Conservation (phyloP, 2,888 invertebrate genomes). For the Hoplodrina blanda region DNA sequence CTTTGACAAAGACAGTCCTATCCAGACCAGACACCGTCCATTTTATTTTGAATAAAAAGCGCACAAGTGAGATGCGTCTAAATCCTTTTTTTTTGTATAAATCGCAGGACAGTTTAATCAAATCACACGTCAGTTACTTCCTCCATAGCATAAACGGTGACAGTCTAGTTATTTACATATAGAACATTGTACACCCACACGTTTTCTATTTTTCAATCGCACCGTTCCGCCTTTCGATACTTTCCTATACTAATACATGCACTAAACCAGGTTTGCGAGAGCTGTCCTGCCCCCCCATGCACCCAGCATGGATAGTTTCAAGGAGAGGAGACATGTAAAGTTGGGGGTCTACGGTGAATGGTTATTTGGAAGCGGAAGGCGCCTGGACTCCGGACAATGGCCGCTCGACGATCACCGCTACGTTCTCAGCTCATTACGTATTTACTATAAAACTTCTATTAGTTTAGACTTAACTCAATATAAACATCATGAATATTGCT, state of each 20-base stretch:
- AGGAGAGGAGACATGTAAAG: constrained; percentile 73
- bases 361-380: constrained; percentile 84
- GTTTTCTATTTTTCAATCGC: constrained; percentile 89
- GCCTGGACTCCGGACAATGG: constrained; percentile 86
- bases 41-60: constrained; percentile 40
- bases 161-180: constrained; percentile 79
- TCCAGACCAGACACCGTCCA: constrained; percentile 9
- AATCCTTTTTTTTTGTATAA: constrained; percentile 44
- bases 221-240: constrained; percentile 88
- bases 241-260: constrained; percentile 84
- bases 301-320: constrained; percentile 67
- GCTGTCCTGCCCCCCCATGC: constrained; percentile 69
- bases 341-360: constrained; percentile 76
- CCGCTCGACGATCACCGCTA: constrained; percentile 83
- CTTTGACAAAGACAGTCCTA: constrained; percentile 1
- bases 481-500: constrained; percentile 8
- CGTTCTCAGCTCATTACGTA: constrained; percentile 88
- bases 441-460: constrained; percentile 84
- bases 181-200: constrained; percentile 75
- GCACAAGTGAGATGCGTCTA: constrained; percentile 5
- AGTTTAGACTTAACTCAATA: constrained; percentile 71
- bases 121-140: constrained; percentile 66
- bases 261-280: constrained; percentile 71
- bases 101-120: constrained; percentile 58
- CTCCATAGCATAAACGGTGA: constrained; percentile 69